Conservation (phyloP, 1,140 invertebrate genomes). For the Yoshiicerus persimilis region DNA sequence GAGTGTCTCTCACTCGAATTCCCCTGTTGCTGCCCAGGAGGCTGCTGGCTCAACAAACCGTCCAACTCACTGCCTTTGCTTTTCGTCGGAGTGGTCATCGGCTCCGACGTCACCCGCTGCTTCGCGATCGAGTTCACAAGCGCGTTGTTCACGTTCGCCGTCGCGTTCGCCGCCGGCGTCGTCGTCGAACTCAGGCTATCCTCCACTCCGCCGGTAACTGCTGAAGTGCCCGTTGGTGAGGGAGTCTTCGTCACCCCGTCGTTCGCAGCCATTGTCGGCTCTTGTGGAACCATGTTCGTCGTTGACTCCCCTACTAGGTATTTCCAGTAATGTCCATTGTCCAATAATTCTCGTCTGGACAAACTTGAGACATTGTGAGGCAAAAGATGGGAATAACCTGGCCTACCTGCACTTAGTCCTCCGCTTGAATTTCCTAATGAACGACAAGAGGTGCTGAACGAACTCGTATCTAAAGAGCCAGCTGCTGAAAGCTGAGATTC, state of each 20-base stretch:
- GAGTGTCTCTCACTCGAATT: conserved; percentile 15
- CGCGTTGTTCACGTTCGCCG: neutral
- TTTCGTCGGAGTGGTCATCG: neutral
- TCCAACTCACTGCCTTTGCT: neutral
- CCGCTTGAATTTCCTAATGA: neutral
- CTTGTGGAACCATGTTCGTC: conserved; percentile 45
- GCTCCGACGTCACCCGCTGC: neutral
- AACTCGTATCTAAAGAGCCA: conserved; percentile 35
- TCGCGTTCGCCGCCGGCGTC: neutral
- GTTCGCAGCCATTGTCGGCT: conserved; percentile 40
- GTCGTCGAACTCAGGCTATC: neutral
- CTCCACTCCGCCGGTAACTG: conserved; percentile 18
- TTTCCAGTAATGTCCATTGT: conserved; percentile 49
- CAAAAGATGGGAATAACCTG: conserved; percentile 28
- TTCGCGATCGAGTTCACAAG: neutral
- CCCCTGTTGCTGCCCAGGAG: neutral
- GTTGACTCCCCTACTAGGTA: conserved; percentile 41
- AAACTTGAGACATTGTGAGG: conserved; percentile 33
- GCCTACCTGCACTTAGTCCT: conserved; percentile 26
- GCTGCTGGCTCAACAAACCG: neutral
- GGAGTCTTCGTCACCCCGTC: conserved; percentile 43
- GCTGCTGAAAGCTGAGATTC: conserved; percentile 42
- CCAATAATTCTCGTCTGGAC: conserved; percentile 33
- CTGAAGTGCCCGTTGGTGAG: conserved; percentile 32
- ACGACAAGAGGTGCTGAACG: conserved; percentile 39